Conservation (phyloP, 2,113 vertebrate species). For the Taxidea taxus region DNA sequence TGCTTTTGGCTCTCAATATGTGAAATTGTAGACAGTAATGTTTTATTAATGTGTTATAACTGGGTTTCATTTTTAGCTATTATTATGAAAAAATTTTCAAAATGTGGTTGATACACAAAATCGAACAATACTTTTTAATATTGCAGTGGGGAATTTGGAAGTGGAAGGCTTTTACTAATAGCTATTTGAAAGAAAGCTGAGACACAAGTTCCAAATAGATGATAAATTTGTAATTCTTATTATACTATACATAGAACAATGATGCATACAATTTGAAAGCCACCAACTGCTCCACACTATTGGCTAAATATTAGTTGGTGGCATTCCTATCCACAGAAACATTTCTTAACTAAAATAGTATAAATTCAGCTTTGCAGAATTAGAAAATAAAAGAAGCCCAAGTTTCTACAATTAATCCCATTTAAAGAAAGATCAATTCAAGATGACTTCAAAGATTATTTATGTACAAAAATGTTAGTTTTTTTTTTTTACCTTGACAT, state of each 20-base stretch:
- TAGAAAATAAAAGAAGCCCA: neutral
- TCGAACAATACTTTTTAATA: neutral
- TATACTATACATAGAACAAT: neutral
- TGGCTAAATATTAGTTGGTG: neutral
- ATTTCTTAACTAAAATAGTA: neutral
- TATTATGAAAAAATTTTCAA: conserved; percentile 6
- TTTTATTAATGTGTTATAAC: neutral
- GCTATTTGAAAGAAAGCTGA: neutral
- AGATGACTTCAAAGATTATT: conserved; percentile 24
- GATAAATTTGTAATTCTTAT: neutral
- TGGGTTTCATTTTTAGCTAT: neutral
- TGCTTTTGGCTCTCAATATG: neutral
- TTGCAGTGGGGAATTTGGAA: neutral
- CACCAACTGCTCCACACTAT: neutral
- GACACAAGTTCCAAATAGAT: neutral
- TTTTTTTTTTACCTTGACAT: neutral
- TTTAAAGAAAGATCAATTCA: conserved; percentile 14
- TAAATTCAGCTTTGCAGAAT: neutral
- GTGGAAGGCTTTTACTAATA: neutral
- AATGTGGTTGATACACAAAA: neutral
- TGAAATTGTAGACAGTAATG: neutral
- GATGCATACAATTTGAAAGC: neutral
- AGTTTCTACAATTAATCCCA: conserved; percentile 15
- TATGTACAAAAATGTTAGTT: conserved; percentile 38
- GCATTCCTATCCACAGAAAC: neutral